Evolutionary conservation across 2,888 invertebrate species (phyloP), one percentile per base, ranked within the genome.

Genomic region (Acanthosoma haemorrhoidale): DNA sequence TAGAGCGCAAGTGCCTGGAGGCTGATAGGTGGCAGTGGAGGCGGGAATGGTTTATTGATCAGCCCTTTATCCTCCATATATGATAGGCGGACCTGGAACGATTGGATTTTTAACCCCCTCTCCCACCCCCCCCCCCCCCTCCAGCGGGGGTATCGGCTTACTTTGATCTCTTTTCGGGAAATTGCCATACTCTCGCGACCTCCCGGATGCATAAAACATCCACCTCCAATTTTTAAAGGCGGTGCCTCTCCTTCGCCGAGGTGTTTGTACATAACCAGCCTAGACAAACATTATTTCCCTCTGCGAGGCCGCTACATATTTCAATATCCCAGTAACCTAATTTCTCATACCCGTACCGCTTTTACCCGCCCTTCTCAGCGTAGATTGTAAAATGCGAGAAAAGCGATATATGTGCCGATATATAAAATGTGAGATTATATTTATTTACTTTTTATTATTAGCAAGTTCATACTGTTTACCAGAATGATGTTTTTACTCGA

Each of bases 91-190:
- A 38, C 15, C 16, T n/a, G 29, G 34, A 66, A 39, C 66, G 66
- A 66, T 66, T 66, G 66, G 66, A 66, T 66, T 66, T 66, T 66
- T 66, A 66, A 66, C 18, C 58, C 58, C 21, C 58, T n/a, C 6
- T 15, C 15, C 43, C 8, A 8, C 16, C 13, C 36, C 8, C 31
- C 59, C 59, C 15, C 66, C 39, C 29, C 15, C 16, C 66, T 41
- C 41, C 31, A 16, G 25, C 9, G 29, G 43, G 66, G 41, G 66
- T 66, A 66, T 66, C 66, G 66, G 29, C 66, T 66, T 66, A 66
- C 66, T 66, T 66, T 66, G 66, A 66, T 66, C 66, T 66, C 66
- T 66, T 66, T 66, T 66, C 34, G 39, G 66, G 66, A 66, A 66
- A 66, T 66, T 66, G 66, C 66, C 66, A 66, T 66, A 66, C 66